Percentiles rank a stretch among this genome's conserved stretches.
phyloP scores from a whole-genome alignment of 2,797 vertebrate species.

The Argentina silus region DNA sequence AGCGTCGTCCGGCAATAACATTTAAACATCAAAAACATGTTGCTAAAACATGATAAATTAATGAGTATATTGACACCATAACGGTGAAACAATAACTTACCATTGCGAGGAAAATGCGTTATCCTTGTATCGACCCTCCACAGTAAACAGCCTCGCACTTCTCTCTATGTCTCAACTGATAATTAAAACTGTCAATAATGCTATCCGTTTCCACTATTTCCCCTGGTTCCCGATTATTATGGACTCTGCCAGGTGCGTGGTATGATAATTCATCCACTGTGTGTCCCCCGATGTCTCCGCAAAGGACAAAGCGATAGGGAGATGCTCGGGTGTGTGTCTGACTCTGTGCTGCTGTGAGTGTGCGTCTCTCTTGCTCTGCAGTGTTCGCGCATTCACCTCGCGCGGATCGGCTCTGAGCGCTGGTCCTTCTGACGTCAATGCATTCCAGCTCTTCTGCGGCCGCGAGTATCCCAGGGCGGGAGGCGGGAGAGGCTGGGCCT shows the following conservation, averaged over 20 bases:
- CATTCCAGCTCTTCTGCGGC: conserved; percentile 63
- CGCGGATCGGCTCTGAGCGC: conserved; percentile 35
- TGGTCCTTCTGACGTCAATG: conserved; percentile 78
- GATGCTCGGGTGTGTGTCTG: conserved; percentile 9
- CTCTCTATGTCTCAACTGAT: neutral
- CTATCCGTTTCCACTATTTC: neutral
- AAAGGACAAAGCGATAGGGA: conserved; percentile 23
- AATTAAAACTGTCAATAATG: neutral
- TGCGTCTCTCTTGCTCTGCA: conserved; percentile 38
- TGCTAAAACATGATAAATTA: neutral
- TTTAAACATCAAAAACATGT: neutral
- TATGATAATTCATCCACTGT: neutral
- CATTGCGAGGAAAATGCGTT: conserved; percentile 7
- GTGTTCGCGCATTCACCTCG: conserved; percentile 40
- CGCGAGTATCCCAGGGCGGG: conserved; percentile 36
- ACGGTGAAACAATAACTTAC: conserved; percentile 18
- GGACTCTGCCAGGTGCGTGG: conserved; percentile 3
- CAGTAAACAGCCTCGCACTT: neutral
- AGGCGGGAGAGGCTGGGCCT: neutral
- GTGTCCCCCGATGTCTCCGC: conserved; percentile 27
- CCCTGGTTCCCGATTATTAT: neutral
- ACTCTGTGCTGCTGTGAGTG: conserved; percentile 9
- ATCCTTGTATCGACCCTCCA: conserved; percentile 5
- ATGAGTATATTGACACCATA: neutral
- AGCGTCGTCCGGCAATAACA: neutral